These are phyloP conservation scores for Stenoptilia bipunctidactyla DNA, from an alignment of 2,888 invertebrate genomes.

Conservation along the genomic window DNA sequence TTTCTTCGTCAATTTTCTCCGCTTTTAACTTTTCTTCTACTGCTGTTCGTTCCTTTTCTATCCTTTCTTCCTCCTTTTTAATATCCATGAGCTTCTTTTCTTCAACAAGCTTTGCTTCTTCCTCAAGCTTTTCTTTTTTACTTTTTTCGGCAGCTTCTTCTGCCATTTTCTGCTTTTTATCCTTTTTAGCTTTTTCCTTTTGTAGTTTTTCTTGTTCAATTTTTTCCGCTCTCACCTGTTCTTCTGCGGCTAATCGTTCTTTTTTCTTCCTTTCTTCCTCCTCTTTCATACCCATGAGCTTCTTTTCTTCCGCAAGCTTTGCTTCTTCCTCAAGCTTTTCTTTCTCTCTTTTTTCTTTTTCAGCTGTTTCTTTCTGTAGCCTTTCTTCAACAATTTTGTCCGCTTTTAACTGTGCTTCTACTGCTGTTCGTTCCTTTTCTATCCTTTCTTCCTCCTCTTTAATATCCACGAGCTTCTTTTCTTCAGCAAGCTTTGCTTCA, in stretches of 20 bases:
- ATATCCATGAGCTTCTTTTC: constrained; percentile 10
- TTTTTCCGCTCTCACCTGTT: not conserved
- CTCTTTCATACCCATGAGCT: too few relatives aligned
- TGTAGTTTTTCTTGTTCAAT: not conserved
- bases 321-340: constrained; percentile 8
- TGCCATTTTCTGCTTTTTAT: not conserved
- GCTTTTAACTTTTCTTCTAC: not conserved
- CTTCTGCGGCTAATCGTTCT: constrained; percentile 6
- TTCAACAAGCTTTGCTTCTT: not conserved
- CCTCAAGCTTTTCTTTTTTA: not conserved
- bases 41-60: not conserved
- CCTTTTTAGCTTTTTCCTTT: not conserved
- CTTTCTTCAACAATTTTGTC: constrained; percentile 9
- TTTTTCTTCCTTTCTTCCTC: constrained; percentile 11
- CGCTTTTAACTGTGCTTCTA: constrained; percentile 11
- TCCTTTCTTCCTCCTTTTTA: not conserved
- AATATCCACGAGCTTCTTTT: too few relatives aligned
- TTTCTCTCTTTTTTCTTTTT: constrained; percentile 13
- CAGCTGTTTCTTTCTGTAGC: constrained; percentile 4
- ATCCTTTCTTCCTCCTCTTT: constrained; percentile 2
- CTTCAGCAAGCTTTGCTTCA: too few relatives aligned
- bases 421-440: constrained; percentile 4
- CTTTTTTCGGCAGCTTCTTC: not conserved
- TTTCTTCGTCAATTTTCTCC: not conserved
- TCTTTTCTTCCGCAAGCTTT: too few relatives aligned